Evolutionary conservation across 2,113 vertebrate genomes (phyloP).

Genomic region (Antigone vipio): DNA sequence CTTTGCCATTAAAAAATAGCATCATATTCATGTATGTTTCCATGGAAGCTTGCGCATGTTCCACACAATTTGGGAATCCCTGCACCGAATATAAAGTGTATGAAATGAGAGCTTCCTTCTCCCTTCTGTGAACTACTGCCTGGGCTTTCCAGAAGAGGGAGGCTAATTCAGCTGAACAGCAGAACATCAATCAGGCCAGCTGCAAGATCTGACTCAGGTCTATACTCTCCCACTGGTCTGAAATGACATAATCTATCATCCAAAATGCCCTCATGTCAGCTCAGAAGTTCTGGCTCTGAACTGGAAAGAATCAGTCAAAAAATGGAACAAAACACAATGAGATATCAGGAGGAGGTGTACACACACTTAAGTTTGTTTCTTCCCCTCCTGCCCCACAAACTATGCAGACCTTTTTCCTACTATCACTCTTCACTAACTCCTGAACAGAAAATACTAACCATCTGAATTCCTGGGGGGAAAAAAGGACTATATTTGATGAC

Average conservation of each 20-base stretch:
- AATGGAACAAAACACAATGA: neutral
- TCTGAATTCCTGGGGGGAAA: neutral
- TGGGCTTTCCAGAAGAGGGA: constrained; percentile 26
- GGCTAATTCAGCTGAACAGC: neutral
- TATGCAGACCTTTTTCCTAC: neutral
- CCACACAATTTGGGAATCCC: neutral
- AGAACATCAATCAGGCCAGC: constrained; percentile 39
- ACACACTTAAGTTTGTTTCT: neutral
- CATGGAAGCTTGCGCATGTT: neutral
- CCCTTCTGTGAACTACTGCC: neutral
- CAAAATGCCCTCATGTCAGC: constrained; percentile 15
- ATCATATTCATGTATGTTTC: neutral
- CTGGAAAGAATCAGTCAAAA: neutral
- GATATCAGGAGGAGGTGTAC: neutral
- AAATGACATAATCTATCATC: constrained; percentile 40
- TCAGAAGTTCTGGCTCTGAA: constrained; percentile 7
- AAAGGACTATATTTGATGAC: neutral
- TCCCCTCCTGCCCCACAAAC: neutral
- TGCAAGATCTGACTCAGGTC: constrained; percentile 13
- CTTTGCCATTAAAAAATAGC: neutral
- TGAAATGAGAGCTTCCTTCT: neutral
- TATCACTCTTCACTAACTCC: neutral
- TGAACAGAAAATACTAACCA: neutral
- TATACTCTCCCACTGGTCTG: constrained; percentile 9
- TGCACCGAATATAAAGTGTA: neutral